Evolutionary conservation across 2,797 vertebrate genomes (phyloP), one percentile per base, ranked within the genome.

Genomic region (Microcaecilia unicolor): DNA sequence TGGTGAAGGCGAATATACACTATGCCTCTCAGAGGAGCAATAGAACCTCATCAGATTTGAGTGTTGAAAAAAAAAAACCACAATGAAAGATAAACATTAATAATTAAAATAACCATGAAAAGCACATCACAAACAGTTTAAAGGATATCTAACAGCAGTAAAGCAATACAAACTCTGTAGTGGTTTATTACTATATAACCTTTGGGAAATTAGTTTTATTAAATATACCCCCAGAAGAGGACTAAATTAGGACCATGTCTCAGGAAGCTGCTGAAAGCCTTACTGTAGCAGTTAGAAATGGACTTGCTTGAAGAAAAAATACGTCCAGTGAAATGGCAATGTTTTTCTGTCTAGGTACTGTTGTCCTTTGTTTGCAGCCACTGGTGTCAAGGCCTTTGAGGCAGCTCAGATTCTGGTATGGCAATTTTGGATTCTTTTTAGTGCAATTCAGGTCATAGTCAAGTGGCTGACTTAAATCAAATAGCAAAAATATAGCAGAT

Each of bases 161-260:
- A n/a, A 21, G 49, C 15, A 6, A 30, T 32, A 35, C 51, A 35
- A 33, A 5, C 1, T 5, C 24, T 5, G 0, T 19, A 30, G n/a
- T n/a, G n/a, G n/a, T 36, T 48, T 37, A 41, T 48, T 41, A 41
- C 28, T 35, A 23, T 13, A 31, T 41, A 26, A 21, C 37, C 37
- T 20, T 15, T 6, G 37, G 33, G 17, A 34, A 43, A 35, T 8
- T 20, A 35, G 4, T 37, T 45, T 41, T 49, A 32, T 35, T 28
- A 39, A 44, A 37, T 19, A 27, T 7, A 18, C 15, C 8, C 29
- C 22, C 31, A 21, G 28, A 37, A 20, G 34, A 8, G 39, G 36
- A 37, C 8, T 41, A 18, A 43, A 44, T 45, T 37, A 22, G 44
- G 31, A 32, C 6, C 22, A 6, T 31, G 23, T 48, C 8, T 43